Conservation (phyloP, 2,113 vertebrate species). For the Notothenia rossii region DNA sequence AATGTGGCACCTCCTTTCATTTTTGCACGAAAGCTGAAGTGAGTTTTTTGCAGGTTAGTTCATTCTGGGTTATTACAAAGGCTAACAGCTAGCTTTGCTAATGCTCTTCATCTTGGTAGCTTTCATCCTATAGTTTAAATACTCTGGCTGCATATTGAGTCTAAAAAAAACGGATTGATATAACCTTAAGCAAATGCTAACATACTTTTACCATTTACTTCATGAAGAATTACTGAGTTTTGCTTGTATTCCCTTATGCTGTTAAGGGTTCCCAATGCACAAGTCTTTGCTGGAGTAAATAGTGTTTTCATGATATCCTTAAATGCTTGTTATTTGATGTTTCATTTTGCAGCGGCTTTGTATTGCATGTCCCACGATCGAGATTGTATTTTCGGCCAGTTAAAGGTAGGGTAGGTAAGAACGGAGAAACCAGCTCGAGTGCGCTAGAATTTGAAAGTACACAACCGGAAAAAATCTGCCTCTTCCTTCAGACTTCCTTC, state of each 20-base stretch:
- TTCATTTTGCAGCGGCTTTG: background rate
- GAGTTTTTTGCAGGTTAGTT: constrained; percentile 7
- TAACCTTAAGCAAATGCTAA: constrained; percentile 1
- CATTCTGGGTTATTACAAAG: background rate
- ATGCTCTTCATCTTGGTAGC: background rate
- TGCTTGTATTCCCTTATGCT: background rate
- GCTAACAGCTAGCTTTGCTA: background rate
- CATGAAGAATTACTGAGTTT: background rate
- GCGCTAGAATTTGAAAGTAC: too few relatives aligned
- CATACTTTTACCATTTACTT: background rate
- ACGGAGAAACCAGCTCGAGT: too few relatives aligned
- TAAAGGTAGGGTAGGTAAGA: too few relatives aligned
- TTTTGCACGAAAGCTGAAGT: background rate
- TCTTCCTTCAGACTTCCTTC: too few relatives aligned
- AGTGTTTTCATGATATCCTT: background rate
- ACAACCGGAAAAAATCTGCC: too few relatives aligned
- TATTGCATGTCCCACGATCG: background rate
- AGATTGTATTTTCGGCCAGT: background rate
- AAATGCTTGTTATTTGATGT: background rate
- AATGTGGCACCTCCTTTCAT: background rate
- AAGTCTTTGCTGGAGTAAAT: background rate
- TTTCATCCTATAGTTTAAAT: constrained; percentile 40
- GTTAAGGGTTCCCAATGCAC: background rate
- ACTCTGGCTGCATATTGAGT: background rate
- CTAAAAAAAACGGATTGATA: background rate